A percentile compares a stretch with the other conserved stretches of the same genome.
These are phyloP conservation scores for Australoheros scitulus DNA, from an alignment of 2,113 vertebrate genomes.

Conservation along the genomic window DNA sequence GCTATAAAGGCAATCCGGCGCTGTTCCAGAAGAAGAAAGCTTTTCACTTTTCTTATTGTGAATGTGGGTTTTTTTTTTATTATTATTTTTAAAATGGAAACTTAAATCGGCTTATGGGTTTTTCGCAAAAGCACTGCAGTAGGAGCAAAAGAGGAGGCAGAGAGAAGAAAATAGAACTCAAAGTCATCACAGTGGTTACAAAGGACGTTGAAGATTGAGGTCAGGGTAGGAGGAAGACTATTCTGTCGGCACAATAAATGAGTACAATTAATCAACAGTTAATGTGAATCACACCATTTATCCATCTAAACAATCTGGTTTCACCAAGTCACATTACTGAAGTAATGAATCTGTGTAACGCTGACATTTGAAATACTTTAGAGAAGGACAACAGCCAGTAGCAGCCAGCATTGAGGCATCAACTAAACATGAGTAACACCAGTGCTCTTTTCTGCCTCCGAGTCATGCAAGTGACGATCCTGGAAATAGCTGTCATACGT, in stretches of 20 bases:
- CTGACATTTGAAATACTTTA: conserved; percentile 56
- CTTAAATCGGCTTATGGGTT: conserved; percentile 82
- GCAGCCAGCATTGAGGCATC: conserved; percentile 27
- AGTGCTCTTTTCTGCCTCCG: conserved; percentile 29
- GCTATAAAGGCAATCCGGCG: conserved; percentile 77
- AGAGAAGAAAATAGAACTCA: conserved; percentile 71
- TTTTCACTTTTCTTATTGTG: conserved; percentile 74
- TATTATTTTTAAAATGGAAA: conserved; percentile 69
- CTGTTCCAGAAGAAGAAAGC: conserved; percentile 79
- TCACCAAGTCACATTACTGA: conserved; percentile 62
- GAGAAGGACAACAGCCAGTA: conserved; percentile 47
- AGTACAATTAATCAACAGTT: conserved; percentile 81
- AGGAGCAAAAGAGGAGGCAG: conserved; percentile 63
- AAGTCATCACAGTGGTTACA: conserved; percentile 74
- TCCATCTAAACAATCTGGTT: conserved; percentile 73
- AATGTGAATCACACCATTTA: conserved; percentile 73
- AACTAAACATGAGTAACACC: conserved; percentile 49
- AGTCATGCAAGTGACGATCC: conserved; percentile 53
- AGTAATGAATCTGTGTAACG: conserved; percentile 57
- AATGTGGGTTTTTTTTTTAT: conserved; percentile 53
- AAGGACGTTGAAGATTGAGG: conserved; percentile 80
- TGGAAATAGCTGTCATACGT: conserved; percentile 53
- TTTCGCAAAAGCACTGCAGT: conserved; percentile 67
- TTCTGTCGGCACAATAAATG: conserved; percentile 72
- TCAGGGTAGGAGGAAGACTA: conserved; percentile 70